These are phyloP conservation scores for Stichodactyla helianthus DNA, from an alignment of 64 coral and sea anemone species.

Conservation along the genomic window DNA sequence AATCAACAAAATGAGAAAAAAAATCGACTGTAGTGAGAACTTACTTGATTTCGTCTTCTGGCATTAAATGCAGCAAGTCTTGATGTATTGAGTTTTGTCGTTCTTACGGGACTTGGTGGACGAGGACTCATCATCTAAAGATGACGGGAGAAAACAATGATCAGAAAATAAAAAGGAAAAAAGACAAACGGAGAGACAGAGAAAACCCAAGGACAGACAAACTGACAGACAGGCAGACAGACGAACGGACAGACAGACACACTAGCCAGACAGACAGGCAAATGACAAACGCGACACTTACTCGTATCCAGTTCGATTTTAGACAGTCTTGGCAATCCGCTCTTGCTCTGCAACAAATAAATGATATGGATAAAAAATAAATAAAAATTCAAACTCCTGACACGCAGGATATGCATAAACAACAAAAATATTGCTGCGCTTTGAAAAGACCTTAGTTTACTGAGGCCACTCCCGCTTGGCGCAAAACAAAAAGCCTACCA, in stretches of 20 bases:
- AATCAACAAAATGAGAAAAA: not conserved
- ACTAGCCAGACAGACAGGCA: not conserved
- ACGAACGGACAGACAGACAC: not conserved
- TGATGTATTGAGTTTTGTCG: slow-evolving; percentile 84
- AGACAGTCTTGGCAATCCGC: slow-evolving; percentile 78
- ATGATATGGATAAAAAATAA: not conserved
- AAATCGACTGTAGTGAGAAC: not conserved
- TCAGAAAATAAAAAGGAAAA: too few species aligned
- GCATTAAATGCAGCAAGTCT: slow-evolving; percentile 95
- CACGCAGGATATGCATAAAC: too few species aligned
- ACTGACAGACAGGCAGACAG: not conserved
- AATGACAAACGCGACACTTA: slow-evolving; percentile 14
- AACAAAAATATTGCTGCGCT: too few species aligned
- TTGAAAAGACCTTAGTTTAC: too few species aligned
- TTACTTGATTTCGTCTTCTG: slow-evolving; percentile 83
- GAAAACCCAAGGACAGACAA: too few species aligned
- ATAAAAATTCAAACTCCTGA: too few species aligned
- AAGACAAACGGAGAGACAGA: too few species aligned
- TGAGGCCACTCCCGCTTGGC: too few species aligned
- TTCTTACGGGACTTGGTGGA: slow-evolving; percentile 79
- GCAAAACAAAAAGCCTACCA: too few species aligned
- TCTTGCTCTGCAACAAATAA: slow-evolving; percentile 49
- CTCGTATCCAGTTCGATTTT: slow-evolving; percentile 78
- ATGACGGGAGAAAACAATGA: not conserved
- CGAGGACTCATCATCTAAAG: slow-evolving; percentile 89